phyloP scores from a whole-genome alignment of 2,888 invertebrate species.

The Notocelia uddmanniana region DNA sequence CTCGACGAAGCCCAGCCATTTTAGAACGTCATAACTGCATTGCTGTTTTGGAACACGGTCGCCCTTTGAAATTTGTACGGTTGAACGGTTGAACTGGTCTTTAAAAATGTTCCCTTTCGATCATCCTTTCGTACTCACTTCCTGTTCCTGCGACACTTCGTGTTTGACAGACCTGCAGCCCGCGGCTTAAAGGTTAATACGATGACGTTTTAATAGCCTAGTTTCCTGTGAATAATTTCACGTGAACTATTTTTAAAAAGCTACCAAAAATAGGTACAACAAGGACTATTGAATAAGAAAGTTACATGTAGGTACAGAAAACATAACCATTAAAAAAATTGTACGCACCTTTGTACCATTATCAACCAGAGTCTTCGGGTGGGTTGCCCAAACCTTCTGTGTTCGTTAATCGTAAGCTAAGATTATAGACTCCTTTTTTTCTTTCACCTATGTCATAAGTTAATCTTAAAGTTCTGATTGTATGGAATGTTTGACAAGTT shows the following conservation, averaged over 20 bases:
- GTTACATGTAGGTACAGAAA: not conserved
- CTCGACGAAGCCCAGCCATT: not conserved
- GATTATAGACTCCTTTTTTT: too few species aligned
- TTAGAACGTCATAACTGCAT: not conserved
- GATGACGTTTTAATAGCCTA: constrained; percentile 31
- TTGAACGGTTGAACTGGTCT: constrained; percentile 20
- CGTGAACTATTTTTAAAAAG: constrained; percentile 2
- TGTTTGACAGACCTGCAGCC: constrained; percentile 17
- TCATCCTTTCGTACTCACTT: constrained; percentile 26
- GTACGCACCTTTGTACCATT: too few species aligned
- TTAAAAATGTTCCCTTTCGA: constrained; percentile 43
- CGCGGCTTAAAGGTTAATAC: constrained; percentile 20
- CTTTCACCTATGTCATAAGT: too few species aligned
- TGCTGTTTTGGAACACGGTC: not conserved
- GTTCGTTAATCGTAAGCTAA: too few species aligned
- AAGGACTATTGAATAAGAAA: not conserved
- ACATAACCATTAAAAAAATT: not conserved
- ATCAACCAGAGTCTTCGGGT: too few species aligned
- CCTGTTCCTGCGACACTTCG: constrained; percentile 17
- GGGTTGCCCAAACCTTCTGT: too few species aligned
- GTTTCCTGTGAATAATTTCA: constrained; percentile 3
- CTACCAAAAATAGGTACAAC: not conserved
- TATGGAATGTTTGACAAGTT: too few species aligned
- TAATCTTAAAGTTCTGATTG: too few species aligned
- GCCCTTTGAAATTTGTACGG: not conserved